phyloP scores from a whole-genome alignment of 1,140 invertebrate species.

The Papilio polytes region DNA sequence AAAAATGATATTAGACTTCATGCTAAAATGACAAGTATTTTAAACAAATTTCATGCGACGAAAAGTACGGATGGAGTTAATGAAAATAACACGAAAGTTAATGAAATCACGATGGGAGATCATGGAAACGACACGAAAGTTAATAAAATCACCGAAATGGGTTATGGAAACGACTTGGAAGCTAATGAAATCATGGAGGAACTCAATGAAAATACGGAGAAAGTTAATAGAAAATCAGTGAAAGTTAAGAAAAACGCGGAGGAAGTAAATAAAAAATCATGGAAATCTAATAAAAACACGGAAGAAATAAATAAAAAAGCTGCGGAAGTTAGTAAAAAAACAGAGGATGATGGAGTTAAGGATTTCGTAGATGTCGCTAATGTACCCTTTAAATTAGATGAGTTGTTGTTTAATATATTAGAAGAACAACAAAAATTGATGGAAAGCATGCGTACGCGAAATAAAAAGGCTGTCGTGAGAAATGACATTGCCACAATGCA shows the following conservation, averaged over 20 bases:
- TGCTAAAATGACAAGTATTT: slow-evolving; percentile 53
- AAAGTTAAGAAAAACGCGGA: neutral
- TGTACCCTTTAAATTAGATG: slow-evolving; percentile 20
- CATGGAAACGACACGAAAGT: slow-evolving; percentile 26
- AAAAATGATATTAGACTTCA: slow-evolving; percentile 64
- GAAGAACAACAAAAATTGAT: slow-evolving; percentile 34
- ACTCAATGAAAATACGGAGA: neutral
- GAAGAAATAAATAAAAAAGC: too few relatives aligned
- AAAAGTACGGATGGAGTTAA: slow-evolving; percentile 36
- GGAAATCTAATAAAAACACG: too few relatives aligned
- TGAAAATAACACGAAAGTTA: slow-evolving; percentile 32
- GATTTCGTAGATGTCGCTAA: slow-evolving; percentile 7
- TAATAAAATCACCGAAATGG: neutral
- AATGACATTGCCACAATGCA: slow-evolving; percentile 1
- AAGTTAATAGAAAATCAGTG: neutral
- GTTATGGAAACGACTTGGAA: slow-evolving; percentile 21
- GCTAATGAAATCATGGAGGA: slow-evolving; percentile 8
- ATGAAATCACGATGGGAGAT: neutral
- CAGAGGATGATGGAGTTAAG: neutral
- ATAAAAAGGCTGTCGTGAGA: neutral
- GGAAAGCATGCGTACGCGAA: neutral
- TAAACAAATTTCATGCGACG: slow-evolving; percentile 23
- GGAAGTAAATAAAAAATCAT: neutral
- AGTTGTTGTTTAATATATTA: slow-evolving; percentile 12
- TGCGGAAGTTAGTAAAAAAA: neutral